Conservation (phyloP, 2,113 vertebrate genomes). For the Mugil cephalus region DNA sequence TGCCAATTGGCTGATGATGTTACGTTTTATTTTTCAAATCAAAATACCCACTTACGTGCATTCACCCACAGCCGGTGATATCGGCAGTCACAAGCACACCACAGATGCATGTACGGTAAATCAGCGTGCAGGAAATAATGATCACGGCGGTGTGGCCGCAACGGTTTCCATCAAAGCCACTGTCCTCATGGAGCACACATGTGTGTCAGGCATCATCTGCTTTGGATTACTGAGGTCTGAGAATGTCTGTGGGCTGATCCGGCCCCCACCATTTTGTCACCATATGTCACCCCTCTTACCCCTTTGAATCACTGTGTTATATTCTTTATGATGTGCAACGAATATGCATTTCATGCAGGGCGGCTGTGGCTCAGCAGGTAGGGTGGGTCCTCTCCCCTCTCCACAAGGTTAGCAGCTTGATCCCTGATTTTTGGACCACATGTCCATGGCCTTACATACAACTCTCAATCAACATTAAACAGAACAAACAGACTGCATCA, state of each 20-base stretch:
- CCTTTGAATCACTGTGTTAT: conserved; percentile 29
- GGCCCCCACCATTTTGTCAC: conserved; percentile 58
- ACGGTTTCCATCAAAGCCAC: conserved; percentile 70
- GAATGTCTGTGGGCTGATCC: conserved; percentile 69
- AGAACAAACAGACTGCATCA: too few relatives aligned
- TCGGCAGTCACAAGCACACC: conserved; percentile 22
- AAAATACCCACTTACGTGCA: neutral
- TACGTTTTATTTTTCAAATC: conserved; percentile 1
- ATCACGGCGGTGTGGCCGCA: conserved; percentile 37
- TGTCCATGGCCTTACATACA: neutral
- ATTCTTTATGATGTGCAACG: neutral
- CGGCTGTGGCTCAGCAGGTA: too few relatives aligned
- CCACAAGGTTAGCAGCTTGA: too few relatives aligned
- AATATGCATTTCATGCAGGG: conserved; percentile 1
- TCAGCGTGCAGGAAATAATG: conserved; percentile 50
- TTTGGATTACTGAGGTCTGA: conserved; percentile 73
- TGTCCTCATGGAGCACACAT: conserved; percentile 59
- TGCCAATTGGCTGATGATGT: conserved; percentile 24
- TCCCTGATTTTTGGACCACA: too few relatives aligned
- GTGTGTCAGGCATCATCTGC: conserved; percentile 75
- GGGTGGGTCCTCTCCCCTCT: too few relatives aligned
- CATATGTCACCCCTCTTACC: conserved; percentile 52
- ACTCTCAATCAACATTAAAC: conserved; percentile 3
- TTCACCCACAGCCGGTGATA: conserved; percentile 8
- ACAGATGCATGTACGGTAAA: conserved; percentile 43